Evolutionary conservation across 2,888 invertebrate genomes (phyloP).

Genomic region (Dusona sp.): DNA sequence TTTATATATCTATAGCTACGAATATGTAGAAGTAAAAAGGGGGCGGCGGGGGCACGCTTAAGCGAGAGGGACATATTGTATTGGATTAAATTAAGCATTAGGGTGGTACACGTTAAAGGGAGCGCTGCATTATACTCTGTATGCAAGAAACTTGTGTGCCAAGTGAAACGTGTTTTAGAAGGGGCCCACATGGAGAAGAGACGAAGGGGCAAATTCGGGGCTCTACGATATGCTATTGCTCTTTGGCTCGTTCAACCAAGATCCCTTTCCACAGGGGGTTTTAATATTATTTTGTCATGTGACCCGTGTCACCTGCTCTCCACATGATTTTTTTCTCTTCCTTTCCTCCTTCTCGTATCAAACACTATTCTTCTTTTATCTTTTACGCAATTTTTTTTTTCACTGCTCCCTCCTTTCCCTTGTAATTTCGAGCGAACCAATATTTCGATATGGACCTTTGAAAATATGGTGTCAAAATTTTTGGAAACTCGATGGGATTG

Average conservation of each 20-base stretch:
- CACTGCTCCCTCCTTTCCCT: neutral
- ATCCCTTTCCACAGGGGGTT: constrained; percentile 47
- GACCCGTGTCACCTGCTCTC: constrained; percentile 80
- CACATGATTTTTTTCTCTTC: constrained; percentile 71
- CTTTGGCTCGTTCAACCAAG: constrained; percentile 43
- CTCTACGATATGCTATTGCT: constrained; percentile 41
- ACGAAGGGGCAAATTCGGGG: constrained; percentile 51
- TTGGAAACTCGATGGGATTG: neutral
- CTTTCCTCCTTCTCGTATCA: constrained; percentile 54
- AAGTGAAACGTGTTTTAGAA: constrained; percentile 82
- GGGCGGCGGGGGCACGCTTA: constrained; percentile 51
- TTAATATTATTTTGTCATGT: constrained; percentile 79
- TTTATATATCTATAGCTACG: constrained; percentile 30
- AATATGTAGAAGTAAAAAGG: constrained; percentile 10
- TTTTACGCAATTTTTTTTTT: constrained; percentile 43
- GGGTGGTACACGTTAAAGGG: constrained; percentile 72
- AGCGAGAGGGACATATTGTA: constrained; percentile 81
- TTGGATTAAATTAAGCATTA: constrained; percentile 84
- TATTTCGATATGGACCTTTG: neutral
- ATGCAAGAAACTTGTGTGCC: constrained; percentile 82
- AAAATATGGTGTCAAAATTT: neutral
- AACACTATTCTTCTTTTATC: constrained; percentile 61
- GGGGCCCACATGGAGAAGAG: constrained; percentile 59
- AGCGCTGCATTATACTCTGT: constrained; percentile 76
- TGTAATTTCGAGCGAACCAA: neutral